phyloP scores from a whole-genome alignment of 2,888 invertebrate species.

The Smittia sp. region DNA sequence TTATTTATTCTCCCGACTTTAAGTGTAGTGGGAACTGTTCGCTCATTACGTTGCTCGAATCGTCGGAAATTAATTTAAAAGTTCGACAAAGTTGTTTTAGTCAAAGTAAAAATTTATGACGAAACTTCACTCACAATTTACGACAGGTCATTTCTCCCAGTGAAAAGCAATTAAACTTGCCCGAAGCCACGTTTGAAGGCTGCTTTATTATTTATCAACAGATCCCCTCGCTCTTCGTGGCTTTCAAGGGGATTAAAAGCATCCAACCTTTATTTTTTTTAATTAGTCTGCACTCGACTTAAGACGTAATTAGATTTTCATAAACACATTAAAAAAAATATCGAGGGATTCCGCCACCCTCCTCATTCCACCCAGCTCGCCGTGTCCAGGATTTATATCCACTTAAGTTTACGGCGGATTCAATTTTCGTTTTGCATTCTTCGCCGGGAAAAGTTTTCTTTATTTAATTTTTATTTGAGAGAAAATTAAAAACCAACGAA shows the following conservation, averaged over 20 bases:
- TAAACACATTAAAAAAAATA: slow-evolving; percentile 36
- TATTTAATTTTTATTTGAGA: slow-evolving; percentile 30
- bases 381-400: slow-evolving; percentile 18
- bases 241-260: slow-evolving; percentile 27
- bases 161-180: background rate
- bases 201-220: background rate
- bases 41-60: no score
- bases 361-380: background rate
- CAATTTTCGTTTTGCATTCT: slow-evolving; percentile 38
- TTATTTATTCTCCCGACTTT: slow-evolving; percentile 2
- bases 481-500: slow-evolving; percentile 36
- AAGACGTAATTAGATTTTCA: slow-evolving; percentile 36
- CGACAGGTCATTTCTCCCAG: background rate
- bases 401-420: slow-evolving; percentile 25
- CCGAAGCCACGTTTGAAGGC: background rate
- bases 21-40: background rate
- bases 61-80: no score
- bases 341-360: slow-evolving; percentile 19
- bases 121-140: background rate
- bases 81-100: no score
- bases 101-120: no score
- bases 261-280: slow-evolving; percentile 25
- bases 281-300: slow-evolving; percentile 38
- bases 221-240: background rate
- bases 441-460: background rate